Conservation (phyloP, 2,113 vertebrate genomes). For the Corvus cornix region DNA sequence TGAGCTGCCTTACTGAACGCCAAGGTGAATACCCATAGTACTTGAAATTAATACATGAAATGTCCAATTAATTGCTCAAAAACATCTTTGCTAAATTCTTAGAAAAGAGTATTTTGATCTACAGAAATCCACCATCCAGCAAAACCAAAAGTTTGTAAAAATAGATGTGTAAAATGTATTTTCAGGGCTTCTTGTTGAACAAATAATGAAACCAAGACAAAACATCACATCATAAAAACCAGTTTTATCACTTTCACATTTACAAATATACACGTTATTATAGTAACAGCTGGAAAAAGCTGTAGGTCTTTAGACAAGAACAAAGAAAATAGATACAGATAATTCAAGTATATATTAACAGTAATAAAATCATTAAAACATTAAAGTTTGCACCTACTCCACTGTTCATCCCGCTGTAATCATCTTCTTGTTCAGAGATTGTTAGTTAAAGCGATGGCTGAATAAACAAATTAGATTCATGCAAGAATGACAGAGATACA, state of each 20-base stretch:
- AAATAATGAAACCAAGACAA: background rate
- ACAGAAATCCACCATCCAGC: background rate
- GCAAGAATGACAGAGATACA: background rate
- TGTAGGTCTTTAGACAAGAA: background rate
- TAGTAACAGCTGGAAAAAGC: background rate
- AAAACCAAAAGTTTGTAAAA: background rate
- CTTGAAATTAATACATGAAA: background rate
- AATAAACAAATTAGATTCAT: background rate
- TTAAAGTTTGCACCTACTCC: background rate
- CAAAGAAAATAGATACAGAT: background rate
- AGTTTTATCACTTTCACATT: constrained; percentile 4
- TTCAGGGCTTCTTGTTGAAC: background rate
- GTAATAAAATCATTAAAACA: background rate
- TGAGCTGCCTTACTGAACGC: background rate
- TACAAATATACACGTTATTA: background rate
- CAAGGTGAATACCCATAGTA: background rate
- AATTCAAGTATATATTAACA: background rate
- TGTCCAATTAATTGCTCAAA: background rate
- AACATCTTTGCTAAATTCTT: background rate
- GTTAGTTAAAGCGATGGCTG: background rate
- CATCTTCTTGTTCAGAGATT: background rate
- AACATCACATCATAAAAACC: background rate
- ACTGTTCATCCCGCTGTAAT: background rate
- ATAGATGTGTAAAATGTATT: background rate
- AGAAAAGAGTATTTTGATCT: background rate